phyloP scores from a whole-genome alignment of 2,888 invertebrate species.

The Papilio elwesi region DNA sequence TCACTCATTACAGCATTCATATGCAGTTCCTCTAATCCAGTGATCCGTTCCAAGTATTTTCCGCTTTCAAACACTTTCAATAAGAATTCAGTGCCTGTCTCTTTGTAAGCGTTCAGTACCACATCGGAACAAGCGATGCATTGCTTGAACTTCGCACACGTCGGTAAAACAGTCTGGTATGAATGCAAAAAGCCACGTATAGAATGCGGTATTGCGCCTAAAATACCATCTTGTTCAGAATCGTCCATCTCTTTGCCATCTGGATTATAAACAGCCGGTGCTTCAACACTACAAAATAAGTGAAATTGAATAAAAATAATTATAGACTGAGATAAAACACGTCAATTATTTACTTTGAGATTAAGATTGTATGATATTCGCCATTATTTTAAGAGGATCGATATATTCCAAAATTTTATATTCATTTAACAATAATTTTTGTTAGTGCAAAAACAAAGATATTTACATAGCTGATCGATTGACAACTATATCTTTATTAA shows the following conservation, averaged over 20 bases:
- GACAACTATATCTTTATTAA: no score
- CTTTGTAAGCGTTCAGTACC: slow-evolving; percentile 65
- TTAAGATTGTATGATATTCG: no score
- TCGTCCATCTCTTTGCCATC: slow-evolving; percentile 61
- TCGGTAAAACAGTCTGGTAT: slow-evolving; percentile 92
- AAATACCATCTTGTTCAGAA: slow-evolving; percentile 79
- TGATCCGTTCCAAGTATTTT: slow-evolving; percentile 92
- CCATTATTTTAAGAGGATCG: no score
- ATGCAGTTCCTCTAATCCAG: slow-evolving; percentile 89
- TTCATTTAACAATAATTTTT: no score
- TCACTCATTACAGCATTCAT: slow-evolving; percentile 85
- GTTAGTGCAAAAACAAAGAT: no score
- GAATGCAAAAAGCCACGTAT: slow-evolving; percentile 95
- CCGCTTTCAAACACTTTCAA: slow-evolving; percentile 91
- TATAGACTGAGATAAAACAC: no score
- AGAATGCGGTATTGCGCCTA: slow-evolving; percentile 96
- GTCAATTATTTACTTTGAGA: no score
- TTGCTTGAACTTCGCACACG: slow-evolving; percentile 92
- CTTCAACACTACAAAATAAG: slow-evolving; percentile 78
- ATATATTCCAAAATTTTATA: no score
- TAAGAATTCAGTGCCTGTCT: slow-evolving; percentile 88
- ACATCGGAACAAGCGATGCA: slow-evolving; percentile 95
- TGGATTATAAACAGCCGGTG: slow-evolving; percentile 86
- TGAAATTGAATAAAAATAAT: not conserved
- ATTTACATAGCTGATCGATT: no score